Evolutionary conservation across 2,797 vertebrate genomes (phyloP).

Genomic region (Chrosomus eos): DNA sequence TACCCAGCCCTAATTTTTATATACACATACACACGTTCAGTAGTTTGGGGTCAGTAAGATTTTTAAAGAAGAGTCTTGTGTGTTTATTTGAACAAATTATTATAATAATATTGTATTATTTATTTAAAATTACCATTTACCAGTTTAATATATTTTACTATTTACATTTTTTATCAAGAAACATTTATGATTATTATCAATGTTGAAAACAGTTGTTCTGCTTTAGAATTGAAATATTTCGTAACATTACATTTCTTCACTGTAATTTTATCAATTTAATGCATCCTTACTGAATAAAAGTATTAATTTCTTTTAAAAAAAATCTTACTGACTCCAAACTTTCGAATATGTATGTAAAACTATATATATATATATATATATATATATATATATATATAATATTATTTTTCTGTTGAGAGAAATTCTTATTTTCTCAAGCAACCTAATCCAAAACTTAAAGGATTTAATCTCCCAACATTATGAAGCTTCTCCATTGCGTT

Average conservation of each 20-base stretch:
- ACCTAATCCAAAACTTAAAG: background rate
- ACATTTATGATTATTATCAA: background rate
- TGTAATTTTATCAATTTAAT: background rate
- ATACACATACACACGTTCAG: background rate
- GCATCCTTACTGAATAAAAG: background rate
- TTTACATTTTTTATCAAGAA: background rate
- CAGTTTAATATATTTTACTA: background rate
- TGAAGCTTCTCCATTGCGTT: slow-evolving; percentile 27
- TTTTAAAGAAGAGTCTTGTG: background rate
- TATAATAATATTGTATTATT: background rate
- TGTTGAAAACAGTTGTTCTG: background rate
- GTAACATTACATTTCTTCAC: background rate
- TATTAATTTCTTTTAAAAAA: background rate
- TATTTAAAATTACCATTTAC: background rate
- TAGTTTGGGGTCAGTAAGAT: background rate
- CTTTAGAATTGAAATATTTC: background rate
- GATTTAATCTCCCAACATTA: slow-evolving; percentile 57
- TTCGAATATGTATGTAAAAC: background rate
- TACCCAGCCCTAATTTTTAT: background rate
- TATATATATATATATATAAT: no score
- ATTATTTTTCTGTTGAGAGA: no score
- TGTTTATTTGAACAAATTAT: background rate
- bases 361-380: no score
- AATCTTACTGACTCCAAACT: no score
- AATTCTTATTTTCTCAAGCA: background rate